A percentile compares a stretch with the other conserved stretches of the same genome.
These are phyloP conservation scores for Arremon brunneinucha DNA, from an alignment of 2,797 vertebrate genomes.

Conservation along the genomic window DNA sequence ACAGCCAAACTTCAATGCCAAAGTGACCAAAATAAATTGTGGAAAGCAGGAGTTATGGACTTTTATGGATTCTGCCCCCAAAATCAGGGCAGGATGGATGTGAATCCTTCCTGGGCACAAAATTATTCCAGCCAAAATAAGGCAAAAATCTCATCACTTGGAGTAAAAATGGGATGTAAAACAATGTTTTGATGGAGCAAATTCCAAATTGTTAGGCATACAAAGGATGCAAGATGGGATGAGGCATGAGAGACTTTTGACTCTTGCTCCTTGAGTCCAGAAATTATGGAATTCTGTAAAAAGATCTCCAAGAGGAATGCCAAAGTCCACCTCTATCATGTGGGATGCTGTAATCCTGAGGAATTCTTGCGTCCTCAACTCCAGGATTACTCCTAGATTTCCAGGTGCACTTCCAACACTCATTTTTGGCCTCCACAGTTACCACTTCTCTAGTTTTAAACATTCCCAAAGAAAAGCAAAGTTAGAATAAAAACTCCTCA, in stretches of 20 bases:
- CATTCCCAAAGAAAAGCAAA: not conserved
- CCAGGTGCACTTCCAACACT: not conserved
- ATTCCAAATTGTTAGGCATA: not conserved
- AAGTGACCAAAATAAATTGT: not conserved
- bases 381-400: not conserved
- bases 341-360: not conserved
- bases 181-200: not conserved
- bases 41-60: fast-evolving
- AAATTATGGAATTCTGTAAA: not conserved
- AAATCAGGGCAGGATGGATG: not conserved
- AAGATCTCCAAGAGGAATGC: not conserved
- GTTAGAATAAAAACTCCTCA: not conserved
- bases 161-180: not conserved
- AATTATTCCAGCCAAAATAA: not conserved
- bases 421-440: not conserved
- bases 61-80: not conserved
- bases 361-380: not conserved
- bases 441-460: not conserved
- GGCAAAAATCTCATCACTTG: not conserved
- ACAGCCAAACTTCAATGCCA: not conserved
- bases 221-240: not conserved
- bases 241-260: not conserved
- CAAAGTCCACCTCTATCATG: not conserved
- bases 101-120: not conserved
- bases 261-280: fast-evolving